Conservation (phyloP, 2,113 vertebrate species). For the Syngnathoides biaculeatus region DNA sequence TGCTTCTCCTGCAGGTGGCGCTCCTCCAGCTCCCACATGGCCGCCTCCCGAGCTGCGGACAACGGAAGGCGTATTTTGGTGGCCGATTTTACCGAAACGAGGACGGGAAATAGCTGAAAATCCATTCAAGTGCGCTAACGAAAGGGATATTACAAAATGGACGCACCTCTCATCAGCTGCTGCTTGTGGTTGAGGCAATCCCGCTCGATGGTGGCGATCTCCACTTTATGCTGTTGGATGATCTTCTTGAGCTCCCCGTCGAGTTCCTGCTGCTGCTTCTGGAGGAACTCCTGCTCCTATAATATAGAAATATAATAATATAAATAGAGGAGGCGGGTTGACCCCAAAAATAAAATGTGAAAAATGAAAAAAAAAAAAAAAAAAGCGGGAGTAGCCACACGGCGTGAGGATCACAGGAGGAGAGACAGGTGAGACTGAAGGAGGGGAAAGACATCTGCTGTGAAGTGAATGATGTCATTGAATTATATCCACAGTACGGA, state of each 20-base stretch:
- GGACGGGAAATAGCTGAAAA: background rate
- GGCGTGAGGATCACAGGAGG: background rate
- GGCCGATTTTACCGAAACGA: background rate
- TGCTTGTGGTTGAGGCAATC: slow-evolving; percentile 97
- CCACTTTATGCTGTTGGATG: slow-evolving; percentile 96
- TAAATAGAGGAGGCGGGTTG: slow-evolving; percentile 15
- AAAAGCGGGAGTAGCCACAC: background rate
- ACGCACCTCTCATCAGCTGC: slow-evolving; percentile 92
- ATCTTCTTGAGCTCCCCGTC: slow-evolving; percentile 95
- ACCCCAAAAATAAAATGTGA: background rate
- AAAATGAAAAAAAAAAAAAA: background rate
- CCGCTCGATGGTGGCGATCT: slow-evolving; percentile 91
- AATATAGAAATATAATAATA: no score
- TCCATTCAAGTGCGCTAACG: no score
- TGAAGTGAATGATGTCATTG: slow-evolving; percentile 4
- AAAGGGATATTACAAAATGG: no score
- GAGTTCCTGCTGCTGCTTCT: slow-evolving; percentile 97
- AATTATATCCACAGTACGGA: slow-evolving; percentile 39
- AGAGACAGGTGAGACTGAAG: slow-evolving; percentile 30
- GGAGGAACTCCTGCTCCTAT: slow-evolving; percentile 98
- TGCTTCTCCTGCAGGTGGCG: slow-evolving; percentile 98
- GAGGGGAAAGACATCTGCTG: slow-evolving; percentile 14
- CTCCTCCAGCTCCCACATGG: slow-evolving; percentile 97
- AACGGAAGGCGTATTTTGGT: background rate
- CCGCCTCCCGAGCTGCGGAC: slow-evolving; percentile 87